Percentiles rank a stretch among this genome's conserved stretches.
Conservation (phyloP, 2,888 invertebrate species). For the Calliphora vomitoria region DNA sequence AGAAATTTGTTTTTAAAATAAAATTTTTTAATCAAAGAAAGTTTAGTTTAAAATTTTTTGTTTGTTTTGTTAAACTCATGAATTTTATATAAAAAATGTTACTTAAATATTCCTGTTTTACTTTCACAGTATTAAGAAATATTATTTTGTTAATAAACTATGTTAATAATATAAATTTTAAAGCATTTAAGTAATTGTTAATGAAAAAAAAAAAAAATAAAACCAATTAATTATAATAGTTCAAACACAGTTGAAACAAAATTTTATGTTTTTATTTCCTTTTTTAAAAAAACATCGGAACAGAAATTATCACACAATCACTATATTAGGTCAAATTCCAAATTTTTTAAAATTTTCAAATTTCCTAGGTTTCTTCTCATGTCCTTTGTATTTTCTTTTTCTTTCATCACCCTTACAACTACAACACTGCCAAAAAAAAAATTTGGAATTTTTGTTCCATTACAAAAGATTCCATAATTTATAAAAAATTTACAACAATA, state of each 20-base stretch:
- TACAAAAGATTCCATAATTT: slow-evolving; percentile 13
- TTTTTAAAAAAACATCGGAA: too few species aligned
- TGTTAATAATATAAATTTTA: slow-evolving; percentile 8
- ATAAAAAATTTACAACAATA: slow-evolving; percentile 56
- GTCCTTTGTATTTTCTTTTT: slow-evolving; percentile 1
- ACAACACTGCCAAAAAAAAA: slow-evolving; percentile 69
- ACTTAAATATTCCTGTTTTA: slow-evolving; percentile 53
- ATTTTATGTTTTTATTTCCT: slow-evolving; percentile 16
- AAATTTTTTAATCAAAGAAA: not conserved
- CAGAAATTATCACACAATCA: too few species aligned
- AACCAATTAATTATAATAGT: not conserved
- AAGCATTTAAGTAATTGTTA: slow-evolving; percentile 40
- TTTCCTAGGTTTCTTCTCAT: not conserved
- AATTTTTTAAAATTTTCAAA: too few species aligned
- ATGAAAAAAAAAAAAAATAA: slow-evolving; percentile 1
- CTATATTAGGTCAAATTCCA: too few species aligned
- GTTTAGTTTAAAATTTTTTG: too few species aligned
- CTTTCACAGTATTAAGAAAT: slow-evolving; percentile 5
- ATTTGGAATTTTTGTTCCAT: not conserved
- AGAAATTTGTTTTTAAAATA: not conserved
- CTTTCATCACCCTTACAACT: slow-evolving; percentile 7
- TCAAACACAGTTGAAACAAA: not conserved
- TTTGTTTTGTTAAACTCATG: not conserved
- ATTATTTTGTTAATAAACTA: slow-evolving; percentile 29
- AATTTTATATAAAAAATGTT: slow-evolving; percentile 44